A percentile compares a stretch with the other conserved stretches of the same genome.
These are phyloP conservation scores for Drosophila fungiperda DNA, from an alignment of 2,888 invertebrate genomes.

Conservation along the genomic window DNA sequence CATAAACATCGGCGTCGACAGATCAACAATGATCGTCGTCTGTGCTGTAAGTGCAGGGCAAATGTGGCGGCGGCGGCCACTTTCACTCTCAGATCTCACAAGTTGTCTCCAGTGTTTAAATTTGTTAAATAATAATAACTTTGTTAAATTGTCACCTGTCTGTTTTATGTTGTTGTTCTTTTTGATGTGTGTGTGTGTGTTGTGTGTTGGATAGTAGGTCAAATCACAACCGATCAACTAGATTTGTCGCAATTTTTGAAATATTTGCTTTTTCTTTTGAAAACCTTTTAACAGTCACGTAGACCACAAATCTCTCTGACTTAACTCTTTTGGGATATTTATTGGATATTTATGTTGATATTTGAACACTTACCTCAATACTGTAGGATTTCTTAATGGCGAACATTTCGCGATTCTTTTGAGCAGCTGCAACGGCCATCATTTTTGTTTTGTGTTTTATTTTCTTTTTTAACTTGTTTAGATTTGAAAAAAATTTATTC, in stretches of 20 bases:
- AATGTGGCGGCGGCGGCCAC: conserved; percentile 58
- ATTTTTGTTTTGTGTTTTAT: conserved; percentile 85
- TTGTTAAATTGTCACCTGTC: conserved; percentile 45
- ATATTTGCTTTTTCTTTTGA: background rate
- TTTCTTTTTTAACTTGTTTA: conserved; percentile 54
- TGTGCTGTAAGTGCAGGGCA: conserved; percentile 71
- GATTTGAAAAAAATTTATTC: conserved; percentile 75
- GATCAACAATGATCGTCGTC: conserved; percentile 70
- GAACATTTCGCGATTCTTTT: conserved; percentile 98
- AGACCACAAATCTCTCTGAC: conserved; percentile 47
- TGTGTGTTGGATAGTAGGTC: conserved; percentile 29
- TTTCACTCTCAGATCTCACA: conserved; percentile 60
- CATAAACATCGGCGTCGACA: conserved; percentile 40
- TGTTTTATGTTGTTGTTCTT: conserved; percentile 36
- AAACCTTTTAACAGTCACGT: conserved; percentile 71
- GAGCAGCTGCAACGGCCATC: conserved; percentile 96
- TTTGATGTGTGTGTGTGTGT: conserved; percentile 24
- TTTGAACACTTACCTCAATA: conserved; percentile 94
- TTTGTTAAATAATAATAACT: conserved; percentile 80
- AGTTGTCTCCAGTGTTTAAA: conserved; percentile 27
- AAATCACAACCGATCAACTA: conserved; percentile 2
- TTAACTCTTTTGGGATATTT: background rate
- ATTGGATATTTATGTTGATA: conserved; percentile 9
- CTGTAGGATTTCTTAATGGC: conserved; percentile 98
- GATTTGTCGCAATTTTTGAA: background rate